Conservation (phyloP, 2,888 invertebrate species). For the Hoplodrina ambigua region DNA sequence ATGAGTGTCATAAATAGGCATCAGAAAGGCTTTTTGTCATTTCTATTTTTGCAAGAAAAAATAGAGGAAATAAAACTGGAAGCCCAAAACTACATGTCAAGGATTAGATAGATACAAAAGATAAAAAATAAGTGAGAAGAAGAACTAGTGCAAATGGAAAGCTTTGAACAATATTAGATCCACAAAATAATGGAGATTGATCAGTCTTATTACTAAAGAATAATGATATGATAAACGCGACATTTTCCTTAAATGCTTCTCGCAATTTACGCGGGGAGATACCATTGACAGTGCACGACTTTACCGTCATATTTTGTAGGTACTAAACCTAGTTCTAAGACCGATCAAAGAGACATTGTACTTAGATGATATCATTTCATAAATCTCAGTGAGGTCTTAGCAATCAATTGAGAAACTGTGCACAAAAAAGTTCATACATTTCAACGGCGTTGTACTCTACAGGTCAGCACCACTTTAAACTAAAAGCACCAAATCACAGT, state of each 20-base stretch:
- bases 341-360: neutral
- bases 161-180: no score
- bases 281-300: constrained; percentile 5
- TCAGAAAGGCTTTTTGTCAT: neutral
- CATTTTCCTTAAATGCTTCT: constrained; percentile 44
- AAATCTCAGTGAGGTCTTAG: neutral
- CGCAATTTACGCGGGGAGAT: constrained; percentile 1
- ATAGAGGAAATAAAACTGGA: no score
- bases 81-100: neutral
- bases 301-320: neutral
- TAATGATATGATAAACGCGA: constrained; percentile 15
- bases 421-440: constrained; percentile 11
- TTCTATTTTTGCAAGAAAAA: neutral
- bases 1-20: neutral
- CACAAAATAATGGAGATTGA: neutral
- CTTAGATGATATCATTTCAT: neutral
- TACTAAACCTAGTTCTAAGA: constrained; percentile 1
- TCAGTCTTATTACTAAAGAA: neutral
- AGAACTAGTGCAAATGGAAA: neutral
- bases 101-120: no score
- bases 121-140: neutral
- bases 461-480: constrained; percentile 42
- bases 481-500: constrained; percentile 48
- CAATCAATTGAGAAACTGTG: neutral
- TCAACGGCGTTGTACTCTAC: constrained; percentile 23